Conservation (phyloP, 2,113 vertebrate genomes). For the Lepus timidus region DNA sequence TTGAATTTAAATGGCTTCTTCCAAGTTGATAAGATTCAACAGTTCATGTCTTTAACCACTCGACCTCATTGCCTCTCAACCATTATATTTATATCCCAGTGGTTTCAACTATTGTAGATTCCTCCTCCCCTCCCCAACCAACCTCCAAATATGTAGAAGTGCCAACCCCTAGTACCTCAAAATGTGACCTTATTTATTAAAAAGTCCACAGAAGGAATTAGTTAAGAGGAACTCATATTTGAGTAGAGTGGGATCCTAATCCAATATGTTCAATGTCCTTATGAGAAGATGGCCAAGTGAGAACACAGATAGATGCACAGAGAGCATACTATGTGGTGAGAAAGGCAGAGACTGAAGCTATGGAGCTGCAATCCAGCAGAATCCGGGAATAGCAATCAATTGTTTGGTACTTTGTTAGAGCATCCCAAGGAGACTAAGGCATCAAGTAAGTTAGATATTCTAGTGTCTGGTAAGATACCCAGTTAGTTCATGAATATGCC, state of each 20-base stretch:
- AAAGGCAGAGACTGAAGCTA: not conserved
- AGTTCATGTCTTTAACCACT: not conserved
- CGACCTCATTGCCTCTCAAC: not conserved
- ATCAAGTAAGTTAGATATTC: not conserved
- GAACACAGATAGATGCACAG: not conserved
- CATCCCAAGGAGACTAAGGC: not conserved
- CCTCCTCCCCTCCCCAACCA: not conserved
- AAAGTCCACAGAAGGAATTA: not conserved
- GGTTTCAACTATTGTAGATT: not conserved
- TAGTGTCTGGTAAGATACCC: slow-evolving; percentile 32
- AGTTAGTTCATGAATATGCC: not conserved
- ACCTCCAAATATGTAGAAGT: not conserved
- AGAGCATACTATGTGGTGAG: not conserved
- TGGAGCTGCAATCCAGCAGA: not conserved
- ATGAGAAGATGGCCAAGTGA: not conserved
- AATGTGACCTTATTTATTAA: not conserved
- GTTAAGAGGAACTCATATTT: not conserved
- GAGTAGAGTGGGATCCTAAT: not conserved
- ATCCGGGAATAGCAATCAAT: not conserved
- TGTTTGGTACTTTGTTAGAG: not conserved
- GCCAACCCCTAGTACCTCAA: not conserved
- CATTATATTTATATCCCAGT: not conserved
- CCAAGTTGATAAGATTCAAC: not conserved
- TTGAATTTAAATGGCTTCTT: not conserved
- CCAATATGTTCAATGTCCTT: not conserved